phyloP scores from a whole-genome alignment of 2,888 invertebrate species.

The Drosophila melanosoma region DNA sequence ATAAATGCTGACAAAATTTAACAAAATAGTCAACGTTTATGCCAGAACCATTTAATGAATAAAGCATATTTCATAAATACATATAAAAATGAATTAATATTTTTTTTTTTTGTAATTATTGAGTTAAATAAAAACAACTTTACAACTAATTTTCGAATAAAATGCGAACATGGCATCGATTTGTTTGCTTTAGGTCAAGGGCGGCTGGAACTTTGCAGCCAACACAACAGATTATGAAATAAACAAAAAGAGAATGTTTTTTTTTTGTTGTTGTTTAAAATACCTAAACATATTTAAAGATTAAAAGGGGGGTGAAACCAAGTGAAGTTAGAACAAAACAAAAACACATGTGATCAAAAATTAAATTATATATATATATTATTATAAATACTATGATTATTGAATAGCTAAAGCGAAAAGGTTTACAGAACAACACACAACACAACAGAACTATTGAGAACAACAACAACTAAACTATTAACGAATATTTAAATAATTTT shows the following conservation, averaged over 20 bases:
- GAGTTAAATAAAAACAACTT: constrained; percentile 7
- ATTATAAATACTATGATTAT: constrained; percentile 63
- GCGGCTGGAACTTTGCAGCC: no score
- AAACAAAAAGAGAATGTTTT: constrained; percentile 6
- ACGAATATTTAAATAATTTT: constrained; percentile 52
- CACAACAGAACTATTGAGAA: constrained; percentile 30
- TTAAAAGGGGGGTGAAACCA: constrained; percentile 41
- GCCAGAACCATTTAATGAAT: constrained; percentile 28
- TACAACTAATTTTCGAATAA: constrained; percentile 18
- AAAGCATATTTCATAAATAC: constrained; percentile 42
- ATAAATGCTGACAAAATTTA: constrained; percentile 22
- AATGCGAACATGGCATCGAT: constrained; percentile 23
- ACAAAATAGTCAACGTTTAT: constrained; percentile 37
- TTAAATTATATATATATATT: constrained; percentile 54
- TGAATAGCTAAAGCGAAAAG: constrained; percentile 46
- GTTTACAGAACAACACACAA: constrained; percentile 49
- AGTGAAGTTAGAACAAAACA: constrained; percentile 41
- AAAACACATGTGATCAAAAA: constrained; percentile 78
- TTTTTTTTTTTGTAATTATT: constrained; percentile 19
- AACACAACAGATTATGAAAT: background rate
- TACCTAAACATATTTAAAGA: constrained; percentile 41
- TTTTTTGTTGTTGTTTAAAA: constrained; percentile 26
- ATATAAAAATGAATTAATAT: constrained; percentile 7
- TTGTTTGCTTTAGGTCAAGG: constrained; percentile 19
- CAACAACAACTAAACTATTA: constrained; percentile 9